phyloP scores from a whole-genome alignment of 2,888 invertebrate species.

The Ditylenchus weischeri region DNA sequence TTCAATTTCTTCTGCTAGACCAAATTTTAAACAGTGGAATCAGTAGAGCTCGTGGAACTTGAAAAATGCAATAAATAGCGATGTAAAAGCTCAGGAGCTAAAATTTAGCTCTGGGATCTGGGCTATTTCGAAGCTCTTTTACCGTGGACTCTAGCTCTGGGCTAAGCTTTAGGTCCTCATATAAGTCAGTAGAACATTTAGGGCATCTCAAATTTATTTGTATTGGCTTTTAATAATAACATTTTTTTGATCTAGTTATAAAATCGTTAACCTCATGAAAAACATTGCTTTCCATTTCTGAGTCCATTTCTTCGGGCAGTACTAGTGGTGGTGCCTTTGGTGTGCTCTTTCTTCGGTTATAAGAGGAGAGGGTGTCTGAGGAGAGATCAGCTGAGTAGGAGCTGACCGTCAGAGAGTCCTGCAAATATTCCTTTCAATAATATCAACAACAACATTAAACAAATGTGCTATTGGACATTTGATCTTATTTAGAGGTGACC shows the following conservation, averaged over 20 bases:
- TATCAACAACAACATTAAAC: slow-evolving; percentile 14
- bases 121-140: too few species aligned
- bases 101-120: too few species aligned
- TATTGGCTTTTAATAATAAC: too few species aligned
- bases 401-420: slow-evolving; percentile 44
- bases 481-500: slow-evolving; percentile 11
- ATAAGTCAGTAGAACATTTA: too few species aligned
- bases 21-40: too few species aligned
- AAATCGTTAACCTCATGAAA: not conserved
- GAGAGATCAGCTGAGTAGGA: slow-evolving; percentile 53
- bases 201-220: too few species aligned
- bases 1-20: too few species aligned
- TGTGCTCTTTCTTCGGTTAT: slow-evolving; percentile 95
- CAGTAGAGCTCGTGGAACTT: too few species aligned
- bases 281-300: slow-evolving; percentile 4
- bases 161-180: too few species aligned
- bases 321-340: slow-evolving; percentile 61
- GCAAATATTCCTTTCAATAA: not conserved
- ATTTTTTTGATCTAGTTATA: not conserved
- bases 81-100: too few species aligned
- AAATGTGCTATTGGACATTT: not conserved
- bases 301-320: slow-evolving; percentile 41
- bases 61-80: too few species aligned
- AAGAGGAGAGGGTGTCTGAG: slow-evolving; percentile 68
- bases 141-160: too few species aligned